These are phyloP conservation scores for Petrosia ficiformis DNA, from an alignment of 37 sponge, comb jelly and placozoan species.

Conservation along the genomic window DNA sequence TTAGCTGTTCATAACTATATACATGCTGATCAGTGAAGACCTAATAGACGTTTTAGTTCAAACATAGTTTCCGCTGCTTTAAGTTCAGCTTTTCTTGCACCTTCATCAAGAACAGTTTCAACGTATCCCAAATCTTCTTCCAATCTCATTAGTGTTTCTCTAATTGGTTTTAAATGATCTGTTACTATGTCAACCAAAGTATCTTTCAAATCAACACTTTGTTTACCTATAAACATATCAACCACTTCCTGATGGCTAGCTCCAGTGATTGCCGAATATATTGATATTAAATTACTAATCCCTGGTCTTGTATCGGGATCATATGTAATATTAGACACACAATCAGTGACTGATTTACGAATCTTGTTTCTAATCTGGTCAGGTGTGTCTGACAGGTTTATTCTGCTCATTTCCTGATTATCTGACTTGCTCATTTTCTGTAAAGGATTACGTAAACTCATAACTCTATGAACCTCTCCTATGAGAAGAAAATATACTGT, in stretches of 20 bases:
- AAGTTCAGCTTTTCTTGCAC: conserved; percentile 47
- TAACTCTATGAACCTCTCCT: conserved; percentile 60
- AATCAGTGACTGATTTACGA: conserved; percentile 77
- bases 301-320: conserved; percentile 74
- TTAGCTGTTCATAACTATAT: no score
- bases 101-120: conserved; percentile 41
- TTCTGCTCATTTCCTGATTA: conserved; percentile 44
- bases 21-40: conserved; percentile 25
- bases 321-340: conserved; percentile 38
- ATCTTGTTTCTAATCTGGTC: conserved; percentile 69
- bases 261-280: conserved; percentile 52
- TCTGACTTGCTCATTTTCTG: conserved; percentile 94
- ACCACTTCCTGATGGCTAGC: conserved; percentile 38
- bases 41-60: conserved; percentile 25
- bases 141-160: conserved; percentile 27
- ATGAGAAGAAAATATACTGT: neutral
- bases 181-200: conserved; percentile 58
- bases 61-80: conserved; percentile 32
- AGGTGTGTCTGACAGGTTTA: conserved; percentile 75
- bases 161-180: conserved; percentile 39
- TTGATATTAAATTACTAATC: conserved; percentile 71
- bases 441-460: conserved; percentile 72
- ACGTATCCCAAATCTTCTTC: conserved; percentile 37
- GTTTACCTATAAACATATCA: conserved; percentile 43
- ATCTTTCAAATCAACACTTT: conserved; percentile 56